Conservation (phyloP, 2,888 invertebrate genomes). For the Morinoia aosen region DNA sequence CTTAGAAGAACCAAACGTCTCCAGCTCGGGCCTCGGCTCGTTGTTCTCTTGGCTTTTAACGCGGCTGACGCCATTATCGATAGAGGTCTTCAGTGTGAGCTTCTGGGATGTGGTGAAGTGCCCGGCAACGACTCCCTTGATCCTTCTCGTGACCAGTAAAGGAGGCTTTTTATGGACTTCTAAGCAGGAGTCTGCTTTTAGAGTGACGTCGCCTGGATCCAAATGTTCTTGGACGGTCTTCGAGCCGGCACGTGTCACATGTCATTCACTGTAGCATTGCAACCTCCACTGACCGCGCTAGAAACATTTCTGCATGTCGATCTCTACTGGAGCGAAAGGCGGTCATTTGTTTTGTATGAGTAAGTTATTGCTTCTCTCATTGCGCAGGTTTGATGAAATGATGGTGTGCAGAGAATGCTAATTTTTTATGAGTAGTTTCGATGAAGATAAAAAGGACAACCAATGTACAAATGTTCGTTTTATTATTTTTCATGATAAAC, state of each 20-base stretch:
- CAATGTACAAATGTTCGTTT: no score
- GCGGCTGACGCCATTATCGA: conserved; percentile 1
- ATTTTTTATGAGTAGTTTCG: no score
- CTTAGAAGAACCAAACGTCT: neutral
- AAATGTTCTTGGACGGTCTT: neutral
- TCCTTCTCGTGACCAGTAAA: conserved; percentile 21
- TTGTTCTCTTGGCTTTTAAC: conserved; percentile 4
- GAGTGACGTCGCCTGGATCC: neutral
- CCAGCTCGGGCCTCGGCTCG: neutral
- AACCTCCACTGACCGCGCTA: neutral
- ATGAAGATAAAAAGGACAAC: no score
- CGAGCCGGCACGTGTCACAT: neutral
- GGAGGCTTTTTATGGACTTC: conserved; percentile 12
- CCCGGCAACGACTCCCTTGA: neutral
- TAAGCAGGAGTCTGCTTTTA: conserved; percentile 12
- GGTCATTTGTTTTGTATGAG: neutral
- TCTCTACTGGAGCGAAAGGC: neutral
- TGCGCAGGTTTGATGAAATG: no score
- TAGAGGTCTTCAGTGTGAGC: conserved; percentile 16
- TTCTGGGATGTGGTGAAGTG: neutral
- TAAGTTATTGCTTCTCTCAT: neutral
- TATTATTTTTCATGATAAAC: no score
- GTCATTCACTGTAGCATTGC: neutral
- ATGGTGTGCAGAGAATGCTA: no score
- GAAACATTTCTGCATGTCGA: neutral